Base-by-base conservation (phyloP, 1,140 invertebrate species). In the Tribolium castaneum region DNA sequence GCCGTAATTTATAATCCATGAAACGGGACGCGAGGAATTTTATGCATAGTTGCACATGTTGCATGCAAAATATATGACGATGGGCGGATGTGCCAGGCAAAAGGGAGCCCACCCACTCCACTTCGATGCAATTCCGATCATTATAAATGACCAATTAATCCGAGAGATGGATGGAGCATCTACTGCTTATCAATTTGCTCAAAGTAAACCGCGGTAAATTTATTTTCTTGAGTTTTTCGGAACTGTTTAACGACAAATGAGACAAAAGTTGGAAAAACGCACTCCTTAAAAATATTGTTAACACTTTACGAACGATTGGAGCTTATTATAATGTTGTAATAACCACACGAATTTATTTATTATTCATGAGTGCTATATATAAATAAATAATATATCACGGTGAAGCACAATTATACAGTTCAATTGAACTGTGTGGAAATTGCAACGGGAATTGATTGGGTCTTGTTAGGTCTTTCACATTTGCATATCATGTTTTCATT, bases 11-110 rank as follows among this genome's bases (percentile, higher is more conserved):
- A 73, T 73, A 54, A 52, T 54, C 49, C 71, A 34, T 51, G 52
- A 54, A 73, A 51, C 25, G 52, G n/a, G 71, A 30, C 49, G 49
- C 12, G 49, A 54, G 71, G 49, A 73, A 73, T 73, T 73, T 73
- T 73, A 52, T 73, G 71, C 71, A 73, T 73, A 73, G 71, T 73
- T 73, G 71, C 71, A 73, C 71, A 73, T 73, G 71, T 73, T 73
- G 71, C 71, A 73, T 73, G 71, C 52, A 73, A 52, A 52, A 73
- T 73, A 73, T 73, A 54, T 73, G 71, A 54, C 25, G 50, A 72
- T 50, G 54, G 9, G 6, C 54, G 25, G 59, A 66, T 66, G 34
- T 66, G 59, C 25, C 30, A 66, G 12, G 1, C 59, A 30, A 35
- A 35, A 35, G 54, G 25, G 25, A 66, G 14, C 59, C 34, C 10